These are phyloP conservation scores for Urophycis tenuis DNA, from an alignment of 2,797 vertebrate species.

Conservation along the genomic window DNA sequence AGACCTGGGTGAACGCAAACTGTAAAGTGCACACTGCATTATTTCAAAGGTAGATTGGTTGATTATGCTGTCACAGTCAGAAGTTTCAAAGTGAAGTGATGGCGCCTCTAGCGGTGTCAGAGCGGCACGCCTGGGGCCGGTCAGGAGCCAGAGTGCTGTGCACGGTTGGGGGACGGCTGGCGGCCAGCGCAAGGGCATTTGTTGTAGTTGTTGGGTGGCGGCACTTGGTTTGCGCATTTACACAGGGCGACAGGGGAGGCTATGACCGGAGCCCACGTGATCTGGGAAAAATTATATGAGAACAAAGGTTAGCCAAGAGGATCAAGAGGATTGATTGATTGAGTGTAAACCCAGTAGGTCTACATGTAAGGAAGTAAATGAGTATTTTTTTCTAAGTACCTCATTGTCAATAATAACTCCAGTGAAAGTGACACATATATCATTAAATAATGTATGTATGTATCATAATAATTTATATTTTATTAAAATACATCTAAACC, in stretches of 20 bases:
- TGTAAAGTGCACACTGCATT: not conserved
- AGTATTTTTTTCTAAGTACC: not conserved
- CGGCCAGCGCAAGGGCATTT: not conserved
- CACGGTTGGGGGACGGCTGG: constrained; percentile 1
- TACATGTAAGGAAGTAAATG: not conserved
- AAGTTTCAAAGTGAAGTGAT: not conserved
- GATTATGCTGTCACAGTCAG: not conserved
- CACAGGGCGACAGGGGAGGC: constrained; percentile 11
- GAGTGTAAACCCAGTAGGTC: not conserved
- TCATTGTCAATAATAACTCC: not conserved
- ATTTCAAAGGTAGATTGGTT: not conserved
- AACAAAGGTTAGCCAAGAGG: not conserved
- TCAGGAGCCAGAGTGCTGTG: not conserved
- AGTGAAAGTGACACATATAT: not conserved
- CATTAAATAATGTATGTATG: too few species aligned
- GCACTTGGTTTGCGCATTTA: constrained; percentile 16
- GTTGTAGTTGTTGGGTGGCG: not conserved
- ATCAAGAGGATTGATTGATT: not conserved
- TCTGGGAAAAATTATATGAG: constrained; percentile 32
- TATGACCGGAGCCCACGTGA: not conserved
- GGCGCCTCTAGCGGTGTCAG: not conserved
- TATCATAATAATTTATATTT: too few species aligned
- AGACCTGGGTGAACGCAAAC: not conserved
- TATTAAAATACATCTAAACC: not conserved
- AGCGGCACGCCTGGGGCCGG: not conserved